phyloP scores from a whole-genome alignment of 2,797 vertebrate genomes.

The Margarornis squamiger region DNA sequence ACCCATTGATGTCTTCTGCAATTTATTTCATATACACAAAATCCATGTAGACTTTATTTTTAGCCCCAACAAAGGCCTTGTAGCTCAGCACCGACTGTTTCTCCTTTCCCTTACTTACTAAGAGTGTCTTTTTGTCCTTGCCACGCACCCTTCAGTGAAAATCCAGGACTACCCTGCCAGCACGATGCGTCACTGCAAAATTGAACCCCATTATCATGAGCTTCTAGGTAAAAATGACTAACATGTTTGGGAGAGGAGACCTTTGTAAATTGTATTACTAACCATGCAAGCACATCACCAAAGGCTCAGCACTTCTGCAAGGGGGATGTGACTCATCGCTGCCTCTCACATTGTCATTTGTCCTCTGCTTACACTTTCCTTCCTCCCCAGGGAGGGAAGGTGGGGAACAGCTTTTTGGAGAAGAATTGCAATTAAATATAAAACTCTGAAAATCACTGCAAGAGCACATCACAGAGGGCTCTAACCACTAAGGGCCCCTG shows the following conservation, averaged over 20 bases:
- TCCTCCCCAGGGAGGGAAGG: background rate
- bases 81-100: background rate
- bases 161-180: background rate
- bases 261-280: background rate
- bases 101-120: background rate
- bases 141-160: background rate
- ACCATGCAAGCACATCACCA: background rate
- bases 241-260: background rate
- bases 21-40: background rate
- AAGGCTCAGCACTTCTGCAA: background rate
- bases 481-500: background rate
- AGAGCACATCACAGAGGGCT: background rate
- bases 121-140: background rate
- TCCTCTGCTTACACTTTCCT: background rate
- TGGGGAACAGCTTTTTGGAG: background rate
- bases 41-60: background rate
- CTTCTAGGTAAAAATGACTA: background rate
- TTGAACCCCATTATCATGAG: background rate
- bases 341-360: background rate
- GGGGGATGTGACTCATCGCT: slow-evolving; percentile 14
- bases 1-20: background rate
- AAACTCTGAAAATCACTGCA: background rate
- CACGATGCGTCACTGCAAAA: background rate
- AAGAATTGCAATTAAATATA: background rate
- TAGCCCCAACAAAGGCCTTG: background rate